A percentile compares a stretch with the other conserved stretches of the same genome.
Conservation (phyloP, 2,113 vertebrate species). For the Oryctolagus cuniculus region DNA sequence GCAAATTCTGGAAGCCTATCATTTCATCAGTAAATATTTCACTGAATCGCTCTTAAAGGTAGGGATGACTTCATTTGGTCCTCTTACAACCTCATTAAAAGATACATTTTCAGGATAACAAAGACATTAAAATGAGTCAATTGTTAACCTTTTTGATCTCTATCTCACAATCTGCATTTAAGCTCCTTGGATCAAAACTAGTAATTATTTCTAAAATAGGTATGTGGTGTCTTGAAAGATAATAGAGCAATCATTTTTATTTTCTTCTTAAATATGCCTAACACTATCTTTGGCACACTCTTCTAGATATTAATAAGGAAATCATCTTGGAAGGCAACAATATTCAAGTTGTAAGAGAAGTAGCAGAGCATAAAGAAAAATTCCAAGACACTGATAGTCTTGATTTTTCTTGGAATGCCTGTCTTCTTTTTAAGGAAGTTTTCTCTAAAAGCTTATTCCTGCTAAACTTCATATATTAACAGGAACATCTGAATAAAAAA, state of each 20-base stretch:
- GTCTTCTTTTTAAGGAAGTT: background rate
- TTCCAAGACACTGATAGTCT: background rate
- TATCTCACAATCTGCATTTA: background rate
- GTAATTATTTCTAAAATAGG: slow-evolving; percentile 41
- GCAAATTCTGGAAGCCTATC: slow-evolving; percentile 35
- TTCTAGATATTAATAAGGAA: background rate
- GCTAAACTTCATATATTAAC: slow-evolving; percentile 29
- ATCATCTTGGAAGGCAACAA: background rate
- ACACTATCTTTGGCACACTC: background rate
- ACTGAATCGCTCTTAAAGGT: slow-evolving; percentile 46
- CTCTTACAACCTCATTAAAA: slow-evolving; percentile 46
- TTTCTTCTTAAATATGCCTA: background rate
- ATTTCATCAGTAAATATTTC: slow-evolving; percentile 35
- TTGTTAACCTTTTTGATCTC: slow-evolving; percentile 13
- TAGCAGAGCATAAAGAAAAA: background rate
- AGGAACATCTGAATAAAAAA: background rate
- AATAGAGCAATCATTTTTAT: background rate
- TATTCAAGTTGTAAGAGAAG: background rate
- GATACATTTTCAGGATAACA: slow-evolving; percentile 47
- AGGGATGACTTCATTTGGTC: slow-evolving; percentile 40
- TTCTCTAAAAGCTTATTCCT: slow-evolving; percentile 37
- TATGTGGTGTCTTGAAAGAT: background rate
- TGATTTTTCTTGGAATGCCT: background rate
- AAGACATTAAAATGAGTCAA: slow-evolving; percentile 45
- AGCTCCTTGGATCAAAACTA: slow-evolving; percentile 22